These are phyloP conservation scores for Luffia ferchaultella DNA, from an alignment of 2,888 invertebrate genomes.

Conservation along the genomic window DNA sequence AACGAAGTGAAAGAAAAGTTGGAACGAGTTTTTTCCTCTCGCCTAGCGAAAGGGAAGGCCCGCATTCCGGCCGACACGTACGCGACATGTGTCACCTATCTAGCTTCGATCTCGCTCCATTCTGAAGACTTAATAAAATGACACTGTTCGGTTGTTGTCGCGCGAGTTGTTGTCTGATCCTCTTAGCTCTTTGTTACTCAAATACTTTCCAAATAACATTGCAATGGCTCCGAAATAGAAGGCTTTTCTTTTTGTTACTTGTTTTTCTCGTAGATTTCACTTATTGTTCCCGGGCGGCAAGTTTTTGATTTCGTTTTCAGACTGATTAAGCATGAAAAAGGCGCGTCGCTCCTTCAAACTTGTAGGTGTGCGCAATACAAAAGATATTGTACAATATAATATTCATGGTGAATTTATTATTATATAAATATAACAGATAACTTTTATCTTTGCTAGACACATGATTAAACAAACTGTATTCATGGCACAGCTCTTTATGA, in stretches of 20 bases:
- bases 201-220: slow-evolving; percentile 26
- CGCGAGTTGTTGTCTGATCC: slow-evolving; percentile 23
- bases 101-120: slow-evolving; percentile 39
- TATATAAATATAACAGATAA: slow-evolving; percentile 4
- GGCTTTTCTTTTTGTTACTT: neutral
- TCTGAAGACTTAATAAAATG: slow-evolving; percentile 44
- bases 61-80: slow-evolving; percentile 25
- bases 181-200: slow-evolving; percentile 42
- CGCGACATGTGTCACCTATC: slow-evolving; percentile 47
- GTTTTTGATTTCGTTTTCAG: slow-evolving; percentile 34
- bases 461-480: too few relatives aligned
- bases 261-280: neutral
- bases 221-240: neutral
- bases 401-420: slow-evolving; percentile 11
- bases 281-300: slow-evolving; percentile 19
- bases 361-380: neutral
- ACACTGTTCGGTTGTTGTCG: slow-evolving; percentile 6
- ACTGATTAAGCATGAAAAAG: slow-evolving; percentile 33
- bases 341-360: slow-evolving; percentile 7
- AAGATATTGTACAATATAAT: neutral
- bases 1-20: slow-evolving; percentile 5
- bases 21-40: slow-evolving; percentile 9
- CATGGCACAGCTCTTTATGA: too few relatives aligned
- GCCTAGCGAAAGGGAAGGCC: slow-evolving; percentile 2
- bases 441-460: too few relatives aligned